A percentile compares a stretch with the other conserved stretches of the same genome.
phyloP scores from a whole-genome alignment of 2,888 invertebrate species.

The Noctua janthe region DNA sequence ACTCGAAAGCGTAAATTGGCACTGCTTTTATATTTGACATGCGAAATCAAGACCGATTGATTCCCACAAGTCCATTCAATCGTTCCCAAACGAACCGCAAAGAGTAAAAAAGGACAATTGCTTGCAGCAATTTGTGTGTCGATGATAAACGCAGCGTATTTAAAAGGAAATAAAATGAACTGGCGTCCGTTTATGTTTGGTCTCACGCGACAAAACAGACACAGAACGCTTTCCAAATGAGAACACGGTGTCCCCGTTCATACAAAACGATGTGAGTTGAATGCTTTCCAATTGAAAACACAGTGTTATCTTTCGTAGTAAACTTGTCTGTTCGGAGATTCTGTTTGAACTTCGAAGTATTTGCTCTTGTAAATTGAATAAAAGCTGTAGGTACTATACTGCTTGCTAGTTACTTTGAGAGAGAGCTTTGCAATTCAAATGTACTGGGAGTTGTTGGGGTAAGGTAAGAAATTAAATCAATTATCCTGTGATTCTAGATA shows the following conservation, averaged over 20 bases:
- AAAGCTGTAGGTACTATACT: conserved; percentile 29
- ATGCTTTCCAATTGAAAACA: conserved; percentile 49
- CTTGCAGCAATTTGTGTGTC: conserved; percentile 56
- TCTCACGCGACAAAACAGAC: conserved; percentile 56
- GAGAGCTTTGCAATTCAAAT: conserved; percentile 46
- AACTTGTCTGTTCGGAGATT: conserved; percentile 44
- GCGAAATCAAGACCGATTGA: conserved; percentile 54
- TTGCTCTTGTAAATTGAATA: conserved; percentile 55
- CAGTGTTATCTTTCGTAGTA: conserved; percentile 15
- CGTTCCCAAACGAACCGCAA: conserved; percentile 31
- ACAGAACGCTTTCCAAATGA: conserved; percentile 49
- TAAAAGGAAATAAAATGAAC: conserved; percentile 65
- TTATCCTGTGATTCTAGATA: conserved; percentile 34
- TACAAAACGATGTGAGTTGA: conserved; percentile 3
- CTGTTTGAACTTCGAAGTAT: conserved; percentile 45
- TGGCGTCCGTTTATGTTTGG: conserved; percentile 33
- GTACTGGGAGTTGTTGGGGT: conserved; percentile 31
- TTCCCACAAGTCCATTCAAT: conserved; percentile 59
- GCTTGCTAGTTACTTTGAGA: conserved; percentile 39
- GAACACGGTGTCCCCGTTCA: conserved; percentile 16
- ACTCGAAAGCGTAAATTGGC: conserved; percentile 42
- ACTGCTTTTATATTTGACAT: conserved; percentile 37
- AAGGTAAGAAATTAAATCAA: conserved; percentile 37
- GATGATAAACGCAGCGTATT: conserved; percentile 61
- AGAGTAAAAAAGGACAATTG: conserved; percentile 57